A percentile compares a stretch with the other conserved stretches of the same genome.
Conservation (phyloP, 2,797 vertebrate species). For the Coendou prehensilis region DNA sequence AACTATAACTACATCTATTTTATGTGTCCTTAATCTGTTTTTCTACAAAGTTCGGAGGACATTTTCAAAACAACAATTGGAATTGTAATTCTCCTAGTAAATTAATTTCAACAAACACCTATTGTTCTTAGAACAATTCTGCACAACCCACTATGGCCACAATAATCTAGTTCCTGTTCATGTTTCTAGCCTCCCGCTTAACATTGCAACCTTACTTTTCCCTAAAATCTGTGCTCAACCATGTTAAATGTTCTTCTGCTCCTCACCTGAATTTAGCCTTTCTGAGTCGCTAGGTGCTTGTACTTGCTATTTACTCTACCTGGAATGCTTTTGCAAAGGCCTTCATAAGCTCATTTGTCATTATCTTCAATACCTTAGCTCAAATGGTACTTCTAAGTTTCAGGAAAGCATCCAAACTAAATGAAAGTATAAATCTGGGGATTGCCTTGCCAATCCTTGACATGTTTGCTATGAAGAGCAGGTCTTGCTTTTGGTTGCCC, state of each 20-base stretch:
- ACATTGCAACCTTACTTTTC: fast-evolving
- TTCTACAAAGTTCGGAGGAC: neutral
- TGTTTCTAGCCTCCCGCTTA: neutral
- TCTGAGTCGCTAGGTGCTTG: too few species aligned
- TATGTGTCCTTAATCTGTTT: neutral
- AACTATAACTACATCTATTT: conserved; percentile 42
- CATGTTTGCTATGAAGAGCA: neutral
- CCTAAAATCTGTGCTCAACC: neutral
- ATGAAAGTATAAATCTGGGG: neutral
- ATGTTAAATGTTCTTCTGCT: neutral
- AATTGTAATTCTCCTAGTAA: conserved; percentile 5
- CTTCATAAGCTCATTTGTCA: neutral
- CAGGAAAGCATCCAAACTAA: neutral
- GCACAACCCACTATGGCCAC: neutral
- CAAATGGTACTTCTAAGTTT: neutral
- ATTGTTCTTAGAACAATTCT: neutral
- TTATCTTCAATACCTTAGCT: neutral
- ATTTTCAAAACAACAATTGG: conserved; percentile 56
- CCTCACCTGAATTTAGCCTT: neutral
- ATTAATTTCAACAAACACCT: conserved; percentile 21
- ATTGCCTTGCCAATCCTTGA: neutral
- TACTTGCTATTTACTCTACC: neutral
- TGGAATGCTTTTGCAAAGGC: neutral
- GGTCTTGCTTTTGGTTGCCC: neutral
- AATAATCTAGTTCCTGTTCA: neutral